These are phyloP conservation scores for Ectropis grisescens DNA, from an alignment of 1,140 invertebrate genomes.

Conservation along the genomic window DNA sequence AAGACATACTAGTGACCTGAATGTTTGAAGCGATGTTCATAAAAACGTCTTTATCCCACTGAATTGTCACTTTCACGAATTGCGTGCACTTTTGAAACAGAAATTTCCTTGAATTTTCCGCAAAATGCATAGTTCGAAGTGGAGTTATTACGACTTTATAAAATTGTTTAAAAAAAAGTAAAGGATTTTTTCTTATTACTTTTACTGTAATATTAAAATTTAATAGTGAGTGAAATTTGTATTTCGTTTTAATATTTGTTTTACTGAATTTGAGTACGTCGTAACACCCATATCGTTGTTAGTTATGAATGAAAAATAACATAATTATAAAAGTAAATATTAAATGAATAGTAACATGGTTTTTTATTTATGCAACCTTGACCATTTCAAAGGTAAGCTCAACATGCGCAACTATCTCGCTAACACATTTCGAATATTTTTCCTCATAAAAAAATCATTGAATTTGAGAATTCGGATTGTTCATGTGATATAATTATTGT, in stretches of 20 bases:
- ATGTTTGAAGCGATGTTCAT: conserved; percentile 61
- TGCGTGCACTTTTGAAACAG: conserved; percentile 59
- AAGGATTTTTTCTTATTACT: conserved; percentile 63
- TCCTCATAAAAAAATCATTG: too few relatives aligned
- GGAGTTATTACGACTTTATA: conserved; percentile 59
- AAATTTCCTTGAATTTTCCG: conserved; percentile 49
- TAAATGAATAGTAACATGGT: conserved; percentile 65
- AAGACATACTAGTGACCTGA: conserved; percentile 70
- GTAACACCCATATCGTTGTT: conserved; percentile 70
- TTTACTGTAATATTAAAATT: conserved; percentile 67
- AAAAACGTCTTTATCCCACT: conserved; percentile 59
- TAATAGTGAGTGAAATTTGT: conserved; percentile 70
- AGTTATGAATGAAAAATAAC: conserved; percentile 70
- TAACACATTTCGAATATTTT: too few relatives aligned
- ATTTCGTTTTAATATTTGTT: conserved; percentile 67
- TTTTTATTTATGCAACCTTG: conserved; percentile 42
- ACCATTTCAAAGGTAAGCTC: too few relatives aligned
- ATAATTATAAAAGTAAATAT: conserved; percentile 71
- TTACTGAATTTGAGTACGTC: conserved; percentile 68
- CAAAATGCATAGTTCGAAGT: conserved; percentile 51
- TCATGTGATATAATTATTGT: too few relatives aligned
- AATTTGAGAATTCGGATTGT: too few relatives aligned
- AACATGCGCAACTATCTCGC: too few relatives aligned
- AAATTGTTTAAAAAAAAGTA: conserved; percentile 57
- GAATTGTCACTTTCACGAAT: conserved; percentile 63